Conservation (phyloP, 2,797 vertebrate species). For the Chlorospingus flavigularis region DNA sequence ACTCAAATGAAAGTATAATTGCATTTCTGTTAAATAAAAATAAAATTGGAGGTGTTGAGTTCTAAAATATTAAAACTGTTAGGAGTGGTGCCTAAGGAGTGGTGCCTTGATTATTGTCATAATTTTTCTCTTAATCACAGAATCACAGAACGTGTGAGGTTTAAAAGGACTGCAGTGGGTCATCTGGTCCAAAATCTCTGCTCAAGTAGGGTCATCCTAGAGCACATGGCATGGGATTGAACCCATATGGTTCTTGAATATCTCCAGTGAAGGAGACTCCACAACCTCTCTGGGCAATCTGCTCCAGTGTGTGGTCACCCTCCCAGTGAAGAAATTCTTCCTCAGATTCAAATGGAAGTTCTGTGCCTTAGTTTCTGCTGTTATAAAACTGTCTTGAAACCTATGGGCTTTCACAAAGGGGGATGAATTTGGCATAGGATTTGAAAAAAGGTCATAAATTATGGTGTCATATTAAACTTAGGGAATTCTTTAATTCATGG, state of each 20-base stretch:
- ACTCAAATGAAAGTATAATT: not conserved
- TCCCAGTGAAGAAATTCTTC: not conserved
- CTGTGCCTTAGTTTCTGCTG: not conserved
- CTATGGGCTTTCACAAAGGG: not conserved
- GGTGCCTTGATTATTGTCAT: not conserved
- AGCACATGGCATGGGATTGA: not conserved
- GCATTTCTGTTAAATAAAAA: not conserved
- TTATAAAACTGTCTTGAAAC: not conserved
- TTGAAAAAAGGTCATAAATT: not conserved
- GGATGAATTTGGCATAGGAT: not conserved
- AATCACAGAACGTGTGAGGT: rapidly evolving
- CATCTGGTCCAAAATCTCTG: not conserved
- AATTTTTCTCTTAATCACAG: not conserved
- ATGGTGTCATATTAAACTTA: not conserved
- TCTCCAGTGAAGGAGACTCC: not conserved
- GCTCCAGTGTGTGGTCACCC: not conserved
- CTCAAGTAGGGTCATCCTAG: not conserved
- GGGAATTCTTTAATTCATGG: not conserved
- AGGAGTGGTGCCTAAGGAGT: not conserved
- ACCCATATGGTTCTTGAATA: not conserved
- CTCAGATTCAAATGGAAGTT: not conserved
- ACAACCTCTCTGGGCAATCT: not conserved
- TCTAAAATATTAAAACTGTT: not conserved
- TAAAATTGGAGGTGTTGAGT: not conserved
- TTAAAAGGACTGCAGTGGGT: not conserved